Conservation (phyloP, 2,797 vertebrate genomes). For the Enteromius viviparus region DNA sequence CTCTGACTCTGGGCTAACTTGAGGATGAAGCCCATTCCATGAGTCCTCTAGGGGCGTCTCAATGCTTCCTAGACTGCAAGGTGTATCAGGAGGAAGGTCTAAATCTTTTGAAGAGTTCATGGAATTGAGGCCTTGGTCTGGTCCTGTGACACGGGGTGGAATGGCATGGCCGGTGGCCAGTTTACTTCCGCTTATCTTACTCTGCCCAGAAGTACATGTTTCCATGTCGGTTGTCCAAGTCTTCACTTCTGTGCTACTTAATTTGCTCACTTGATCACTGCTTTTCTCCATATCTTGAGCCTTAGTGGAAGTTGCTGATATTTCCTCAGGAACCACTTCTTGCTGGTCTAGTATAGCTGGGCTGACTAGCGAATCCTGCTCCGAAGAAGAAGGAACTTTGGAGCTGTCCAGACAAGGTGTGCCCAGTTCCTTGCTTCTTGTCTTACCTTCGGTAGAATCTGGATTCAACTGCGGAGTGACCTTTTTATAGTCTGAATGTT, state of each 20-base stretch:
- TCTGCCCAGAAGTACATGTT: slow-evolving; percentile 40
- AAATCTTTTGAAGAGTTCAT: slow-evolving; percentile 75
- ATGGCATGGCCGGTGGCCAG: slow-evolving; percentile 30
- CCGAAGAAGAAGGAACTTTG: not conserved
- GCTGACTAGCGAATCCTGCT: slow-evolving; percentile 20
- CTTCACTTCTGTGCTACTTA: slow-evolving; percentile 30
- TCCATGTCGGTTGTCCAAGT: slow-evolving; percentile 42
- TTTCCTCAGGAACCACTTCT: not conserved
- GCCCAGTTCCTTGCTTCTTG: not conserved
- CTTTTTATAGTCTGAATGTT: slow-evolving; percentile 63
- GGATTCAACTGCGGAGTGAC: slow-evolving; percentile 42
- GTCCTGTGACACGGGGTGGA: slow-evolving; percentile 50
- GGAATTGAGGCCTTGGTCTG: slow-evolving; percentile 43
- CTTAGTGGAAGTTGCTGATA: slow-evolving; percentile 33
- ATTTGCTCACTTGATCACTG: slow-evolving; percentile 45
- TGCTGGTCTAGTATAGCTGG: slow-evolving; percentile 10
- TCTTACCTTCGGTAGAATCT: slow-evolving; percentile 22
- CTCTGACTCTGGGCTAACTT: slow-evolving; percentile 93
- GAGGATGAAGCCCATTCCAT: slow-evolving; percentile 84
- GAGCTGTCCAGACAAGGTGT: slow-evolving; percentile 3
- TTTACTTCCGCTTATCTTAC: slow-evolving; percentile 49
- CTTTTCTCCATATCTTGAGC: slow-evolving; percentile 41
- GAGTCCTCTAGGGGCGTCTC: slow-evolving; percentile 80
- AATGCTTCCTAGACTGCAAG: slow-evolving; percentile 80
- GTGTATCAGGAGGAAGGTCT: slow-evolving; percentile 74